These are phyloP conservation scores for Diloba caeruleocephala DNA, from an alignment of 2,888 invertebrate genomes.

Conservation along the genomic window DNA sequence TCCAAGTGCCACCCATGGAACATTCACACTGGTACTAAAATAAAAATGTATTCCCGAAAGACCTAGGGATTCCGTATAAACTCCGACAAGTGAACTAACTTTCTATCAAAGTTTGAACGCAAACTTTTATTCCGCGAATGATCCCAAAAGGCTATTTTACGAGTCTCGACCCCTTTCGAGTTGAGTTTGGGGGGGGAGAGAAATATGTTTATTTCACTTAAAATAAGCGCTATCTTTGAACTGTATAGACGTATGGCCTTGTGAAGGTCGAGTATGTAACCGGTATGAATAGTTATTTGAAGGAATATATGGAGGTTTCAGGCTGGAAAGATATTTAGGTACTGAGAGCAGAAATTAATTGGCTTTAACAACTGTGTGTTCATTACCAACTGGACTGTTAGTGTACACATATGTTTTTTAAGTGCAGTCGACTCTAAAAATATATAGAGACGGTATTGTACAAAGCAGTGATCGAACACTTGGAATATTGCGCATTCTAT, in stretches of 20 bases:
- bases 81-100: constrained; percentile 45
- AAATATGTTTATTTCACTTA: constrained; percentile 40
- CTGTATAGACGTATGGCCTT: background rate
- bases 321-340: no score
- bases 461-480: no score
- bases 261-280: background rate
- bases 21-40: constrained; percentile 34
- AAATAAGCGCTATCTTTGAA: constrained; percentile 26
- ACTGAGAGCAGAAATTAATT: no score
- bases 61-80: constrained; percentile 30
- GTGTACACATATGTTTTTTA: no score
- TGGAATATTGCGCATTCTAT: no score
- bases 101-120: constrained; percentile 56
- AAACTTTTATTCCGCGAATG: constrained; percentile 59
- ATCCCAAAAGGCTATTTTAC: constrained; percentile 63
- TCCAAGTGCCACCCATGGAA: constrained; percentile 16
- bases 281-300: no score
- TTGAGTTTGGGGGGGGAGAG: constrained; percentile 25
- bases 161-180: constrained; percentile 43
- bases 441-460: no score
- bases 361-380: no score
- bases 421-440: no score
- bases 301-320: no score
- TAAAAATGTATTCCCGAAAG: constrained; percentile 39
- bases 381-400: no score